Base-by-base conservation (phyloP, 92 coral and sea anemone species). In the Palythoa grandis region DNA sequence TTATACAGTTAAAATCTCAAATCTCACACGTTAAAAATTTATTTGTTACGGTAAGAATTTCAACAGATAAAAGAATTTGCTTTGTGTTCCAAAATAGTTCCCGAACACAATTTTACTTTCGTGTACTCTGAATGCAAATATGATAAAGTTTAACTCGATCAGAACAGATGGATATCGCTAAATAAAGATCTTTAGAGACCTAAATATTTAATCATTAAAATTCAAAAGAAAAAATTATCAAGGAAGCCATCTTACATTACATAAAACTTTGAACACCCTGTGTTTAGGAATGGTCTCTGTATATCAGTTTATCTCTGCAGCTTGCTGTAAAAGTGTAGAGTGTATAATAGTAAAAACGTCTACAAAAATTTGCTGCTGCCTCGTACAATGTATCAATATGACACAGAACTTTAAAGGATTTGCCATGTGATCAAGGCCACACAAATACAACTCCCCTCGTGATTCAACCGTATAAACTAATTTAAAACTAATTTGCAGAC, bases 331-430 rank as follows among this genome's bases (percentile, higher is more conserved):
- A 77, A 52, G 71, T 56, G 57, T 68, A 84, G 86, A 80, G 78
- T 89, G 83, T 86, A 83, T 61, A 5, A 20, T 63, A 85, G 60
- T 69, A 52, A 70, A 85, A 65, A 79, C n/a, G 79, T 88, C 70
- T 83, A 82, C 90, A 94, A 92, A 92, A 89, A 89, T 35, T 85
- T 77, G 71, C 17, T 84, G 58, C 52, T 23, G 39, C 16, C 47
- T 29, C 70, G 80, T 70, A 17, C 85, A 76, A 16, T 78, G 48
- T 38, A 25, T 80, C 87, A 58, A 82, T 7, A 3, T 71, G 82
- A 11, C 25, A 61, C 37, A 65, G 7, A 78, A 75, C 48, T 70
- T 71, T 82, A 87, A 87, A 71, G 54, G 87, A 87, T 87, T 68
- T 24, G 2, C 38, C 54, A 38, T 77, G 57, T 63, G 87, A 86